These are phyloP conservation scores for Marmota monax DNA, from an alignment of 2,113 vertebrate species.

Conservation along the genomic window DNA sequence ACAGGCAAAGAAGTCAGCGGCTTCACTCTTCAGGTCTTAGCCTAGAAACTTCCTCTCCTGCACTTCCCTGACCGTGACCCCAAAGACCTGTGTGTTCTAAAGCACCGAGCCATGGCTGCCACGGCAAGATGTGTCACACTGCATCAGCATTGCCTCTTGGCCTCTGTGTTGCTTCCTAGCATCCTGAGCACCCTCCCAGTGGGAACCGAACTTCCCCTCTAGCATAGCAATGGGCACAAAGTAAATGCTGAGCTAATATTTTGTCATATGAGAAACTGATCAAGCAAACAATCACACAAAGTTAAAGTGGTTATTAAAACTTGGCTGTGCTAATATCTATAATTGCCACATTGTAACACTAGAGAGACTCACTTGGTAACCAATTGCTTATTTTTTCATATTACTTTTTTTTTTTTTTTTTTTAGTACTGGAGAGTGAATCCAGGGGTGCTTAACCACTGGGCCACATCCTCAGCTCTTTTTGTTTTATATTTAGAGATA, in stretches of 20 bases:
- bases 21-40: not conserved
- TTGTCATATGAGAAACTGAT: not conserved
- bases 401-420: not conserved
- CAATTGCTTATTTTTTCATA: slow-evolving; percentile 4
- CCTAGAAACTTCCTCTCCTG: not conserved
- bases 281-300: not conserved
- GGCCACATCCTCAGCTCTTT: too few species aligned
- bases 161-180: not conserved
- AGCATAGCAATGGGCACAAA: not conserved
- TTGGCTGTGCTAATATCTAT: not conserved
- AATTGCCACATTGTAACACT: not conserved
- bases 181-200: not conserved
- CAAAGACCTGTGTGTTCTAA: not conserved
- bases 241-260: not conserved
- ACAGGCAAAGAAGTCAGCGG: too few species aligned
- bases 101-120: not conserved
- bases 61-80: not conserved
- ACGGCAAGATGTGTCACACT: not conserved
- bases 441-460: too few species aligned
- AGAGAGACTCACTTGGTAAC: not conserved
- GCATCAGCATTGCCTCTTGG: not conserved
- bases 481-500: too few species aligned
- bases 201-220: not conserved
- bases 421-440: too few species aligned
- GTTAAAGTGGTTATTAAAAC: not conserved